These are phyloP conservation scores for Tetropium fuscum DNA, from an alignment of 2,888 invertebrate species.

Conservation along the genomic window DNA sequence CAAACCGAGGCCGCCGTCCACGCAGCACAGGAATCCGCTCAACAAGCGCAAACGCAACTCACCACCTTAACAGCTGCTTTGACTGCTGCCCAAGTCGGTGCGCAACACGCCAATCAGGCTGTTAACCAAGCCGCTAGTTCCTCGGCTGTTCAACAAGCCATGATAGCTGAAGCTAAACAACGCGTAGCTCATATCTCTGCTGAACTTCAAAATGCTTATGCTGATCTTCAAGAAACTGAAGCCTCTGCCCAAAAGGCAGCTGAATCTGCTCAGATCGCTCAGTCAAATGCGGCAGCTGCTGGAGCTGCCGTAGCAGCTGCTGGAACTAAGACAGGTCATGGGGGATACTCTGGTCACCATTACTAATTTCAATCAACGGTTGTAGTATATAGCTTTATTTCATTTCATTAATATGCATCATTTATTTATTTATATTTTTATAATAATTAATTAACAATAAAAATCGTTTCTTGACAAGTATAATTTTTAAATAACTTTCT, in stretches of 20 bases:
- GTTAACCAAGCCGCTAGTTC: constrained; percentile 77
- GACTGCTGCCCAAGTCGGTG: constrained; percentile 42
- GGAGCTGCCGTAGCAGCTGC: constrained; percentile 63
- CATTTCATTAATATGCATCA: no score
- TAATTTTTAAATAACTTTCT: no score
- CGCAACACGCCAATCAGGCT: constrained; percentile 76
- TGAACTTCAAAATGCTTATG: constrained; percentile 73
- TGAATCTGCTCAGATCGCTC: constrained; percentile 76
- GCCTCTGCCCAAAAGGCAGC: constrained; percentile 74
- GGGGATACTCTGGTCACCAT: not conserved
- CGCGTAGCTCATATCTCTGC: constrained; percentile 73
- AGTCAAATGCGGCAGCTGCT: constrained; percentile 77
- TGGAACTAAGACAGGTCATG: not conserved
- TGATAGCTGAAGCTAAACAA: constrained; percentile 78
- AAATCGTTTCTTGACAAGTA: no score
- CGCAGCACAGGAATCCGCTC: constrained; percentile 75
- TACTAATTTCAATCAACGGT: not conserved
- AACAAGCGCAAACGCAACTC: constrained; percentile 74
- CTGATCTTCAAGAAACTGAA: constrained; percentile 79
- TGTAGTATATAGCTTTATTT: no score
- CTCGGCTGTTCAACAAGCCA: constrained; percentile 77
- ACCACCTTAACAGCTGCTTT: constrained; percentile 79
- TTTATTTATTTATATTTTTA: no score
- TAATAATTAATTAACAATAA: no score
- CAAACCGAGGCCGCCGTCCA: constrained; percentile 76